A percentile compares a stretch with the other conserved stretches of the same genome.
These are phyloP conservation scores for Coryphaenoides rupestris DNA, from an alignment of 2,113 vertebrate genomes.

Conservation along the genomic window DNA sequence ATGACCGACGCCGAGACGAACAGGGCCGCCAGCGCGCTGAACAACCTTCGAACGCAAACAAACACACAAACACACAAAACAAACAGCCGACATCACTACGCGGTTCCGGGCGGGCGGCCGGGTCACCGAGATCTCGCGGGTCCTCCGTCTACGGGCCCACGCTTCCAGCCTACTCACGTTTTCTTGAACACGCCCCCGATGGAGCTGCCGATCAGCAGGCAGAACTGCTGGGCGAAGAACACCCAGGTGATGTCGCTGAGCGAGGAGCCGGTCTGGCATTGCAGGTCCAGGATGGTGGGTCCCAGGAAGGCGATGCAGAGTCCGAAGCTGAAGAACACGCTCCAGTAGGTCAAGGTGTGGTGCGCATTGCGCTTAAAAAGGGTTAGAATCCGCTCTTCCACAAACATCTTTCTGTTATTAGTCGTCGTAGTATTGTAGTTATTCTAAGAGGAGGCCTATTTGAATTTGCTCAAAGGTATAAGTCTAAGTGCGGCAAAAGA, in stretches of 20 bases:
- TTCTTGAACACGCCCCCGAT: conserved; percentile 85
- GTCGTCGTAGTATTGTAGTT: too few relatives aligned
- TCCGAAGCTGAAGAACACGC: conserved; percentile 96
- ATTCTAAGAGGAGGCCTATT: too few relatives aligned
- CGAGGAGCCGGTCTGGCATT: conserved; percentile 91
- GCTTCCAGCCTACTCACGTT: conserved; percentile 83
- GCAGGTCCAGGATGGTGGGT: conserved; percentile 91
- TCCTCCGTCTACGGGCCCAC: not conserved
- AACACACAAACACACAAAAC: conserved; percentile 14
- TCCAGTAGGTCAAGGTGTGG: conserved; percentile 95
- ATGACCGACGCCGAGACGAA: conserved; percentile 84
- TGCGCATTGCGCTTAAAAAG: conserved; percentile 87
- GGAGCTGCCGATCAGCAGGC: conserved; percentile 88
- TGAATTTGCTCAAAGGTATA: too few relatives aligned
- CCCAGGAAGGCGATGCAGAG: conserved; percentile 95
- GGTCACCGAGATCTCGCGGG: too few relatives aligned
- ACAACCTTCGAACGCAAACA: conserved; percentile 80
- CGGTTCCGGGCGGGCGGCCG: too few relatives aligned
- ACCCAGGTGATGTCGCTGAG: conserved; percentile 94
- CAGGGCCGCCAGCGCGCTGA: conserved; percentile 81
- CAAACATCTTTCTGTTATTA: conserved; percentile 69
- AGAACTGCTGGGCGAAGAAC: conserved; percentile 95
- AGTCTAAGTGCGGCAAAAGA: too few relatives aligned
- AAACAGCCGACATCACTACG: too few relatives aligned
- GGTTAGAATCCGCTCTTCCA: conserved; percentile 79